These are phyloP conservation scores for Oreochromis mossambicus DNA, from an alignment of 2,797 vertebrate genomes.

Conservation along the genomic window DNA sequence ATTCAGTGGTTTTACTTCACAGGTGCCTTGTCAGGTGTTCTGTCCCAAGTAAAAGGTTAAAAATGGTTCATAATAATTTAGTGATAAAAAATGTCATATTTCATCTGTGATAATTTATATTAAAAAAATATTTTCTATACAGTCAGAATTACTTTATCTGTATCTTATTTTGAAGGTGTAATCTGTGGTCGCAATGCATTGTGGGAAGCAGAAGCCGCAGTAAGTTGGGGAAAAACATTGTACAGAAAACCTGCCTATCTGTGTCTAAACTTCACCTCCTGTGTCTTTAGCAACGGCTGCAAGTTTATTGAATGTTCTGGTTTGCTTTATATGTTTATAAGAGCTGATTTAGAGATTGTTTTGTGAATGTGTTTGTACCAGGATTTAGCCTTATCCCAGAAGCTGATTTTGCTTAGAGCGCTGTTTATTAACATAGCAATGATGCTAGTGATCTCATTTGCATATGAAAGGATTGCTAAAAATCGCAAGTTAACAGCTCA, in stretches of 20 bases:
- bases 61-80: neutral
- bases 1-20: neutral
- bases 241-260: neutral
- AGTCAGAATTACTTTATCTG: neutral
- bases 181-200: neutral
- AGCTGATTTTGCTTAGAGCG: neutral
- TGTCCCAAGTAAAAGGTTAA: neutral
- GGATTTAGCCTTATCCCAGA: neutral
- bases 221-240: neutral
- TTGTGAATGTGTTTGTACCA: neutral
- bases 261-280: neutral
- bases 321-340: neutral
- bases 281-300: neutral
- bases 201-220: neutral
- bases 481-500: neutral
- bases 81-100: accelerated
- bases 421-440: neutral
- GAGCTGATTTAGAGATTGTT: neutral
- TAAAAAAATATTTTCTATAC: neutral
- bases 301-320: neutral
- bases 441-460: neutral
- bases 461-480: no score
- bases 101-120: neutral
- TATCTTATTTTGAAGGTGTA: neutral
- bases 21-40: neutral